A percentile compares a stretch with the other conserved stretches of the same genome.
Conservation (phyloP, 2,888 invertebrate species). For the Candidula unifasciata region DNA sequence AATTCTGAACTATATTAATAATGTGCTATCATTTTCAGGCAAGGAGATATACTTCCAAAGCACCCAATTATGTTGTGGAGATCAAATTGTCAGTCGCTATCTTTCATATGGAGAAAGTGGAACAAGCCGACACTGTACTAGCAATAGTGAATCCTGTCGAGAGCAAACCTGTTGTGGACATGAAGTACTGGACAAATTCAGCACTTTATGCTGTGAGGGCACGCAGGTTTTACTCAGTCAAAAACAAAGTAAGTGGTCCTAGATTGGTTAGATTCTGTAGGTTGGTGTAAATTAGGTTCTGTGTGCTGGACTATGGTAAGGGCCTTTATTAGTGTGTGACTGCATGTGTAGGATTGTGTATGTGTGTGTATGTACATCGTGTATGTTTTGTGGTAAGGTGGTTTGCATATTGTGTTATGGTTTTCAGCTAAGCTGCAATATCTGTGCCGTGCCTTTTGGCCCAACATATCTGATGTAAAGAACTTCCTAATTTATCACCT, state of each 20-base stretch:
- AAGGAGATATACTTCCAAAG: not conserved
- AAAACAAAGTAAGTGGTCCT: slow-evolving; percentile 9
- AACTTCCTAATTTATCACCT: no score
- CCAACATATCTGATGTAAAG: no score
- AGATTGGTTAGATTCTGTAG: no score
- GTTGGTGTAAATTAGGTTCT: not conserved
- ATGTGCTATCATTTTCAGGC: not conserved
- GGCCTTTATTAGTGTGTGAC: no score
- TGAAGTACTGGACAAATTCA: not conserved
- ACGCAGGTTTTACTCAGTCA: not conserved
- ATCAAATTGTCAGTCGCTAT: not conserved
- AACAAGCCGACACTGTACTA: not conserved
- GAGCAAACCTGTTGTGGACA: slow-evolving; percentile 8
- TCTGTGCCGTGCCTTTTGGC: no score
- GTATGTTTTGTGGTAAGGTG: no score
- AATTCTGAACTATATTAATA: no score
- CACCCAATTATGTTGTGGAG: slow-evolving; percentile 4
- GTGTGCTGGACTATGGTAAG: not conserved
- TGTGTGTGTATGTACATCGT: no score
- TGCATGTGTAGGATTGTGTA: no score
- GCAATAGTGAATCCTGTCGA: not conserved
- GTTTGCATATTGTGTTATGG: no score
- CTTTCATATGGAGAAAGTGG: not conserved
- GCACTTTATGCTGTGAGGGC: not conserved
- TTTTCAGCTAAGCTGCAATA: no score